phyloP scores from a whole-genome alignment of 2,888 invertebrate genomes.

The Stegophylla sp. region DNA sequence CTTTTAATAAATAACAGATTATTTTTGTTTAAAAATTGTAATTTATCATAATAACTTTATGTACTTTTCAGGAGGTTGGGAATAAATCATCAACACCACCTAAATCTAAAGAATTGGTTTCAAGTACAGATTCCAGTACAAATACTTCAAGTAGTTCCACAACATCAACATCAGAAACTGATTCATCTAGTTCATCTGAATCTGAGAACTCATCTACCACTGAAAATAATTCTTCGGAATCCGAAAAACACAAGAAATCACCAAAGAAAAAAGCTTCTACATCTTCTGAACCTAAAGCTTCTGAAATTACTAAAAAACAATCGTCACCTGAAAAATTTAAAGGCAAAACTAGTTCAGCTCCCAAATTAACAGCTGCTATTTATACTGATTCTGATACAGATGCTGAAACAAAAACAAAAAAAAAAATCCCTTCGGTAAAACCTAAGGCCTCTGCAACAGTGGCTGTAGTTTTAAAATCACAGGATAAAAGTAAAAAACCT shows the following conservation, averaged over 20 bases:
- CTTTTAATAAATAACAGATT: too few species aligned
- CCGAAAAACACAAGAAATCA: constrained; percentile 59
- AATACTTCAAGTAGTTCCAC: constrained; percentile 63
- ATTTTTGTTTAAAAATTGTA: not conserved
- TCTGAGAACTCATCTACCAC: constrained; percentile 63
- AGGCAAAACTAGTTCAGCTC: constrained; percentile 40
- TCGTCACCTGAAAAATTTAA: constrained; percentile 48
- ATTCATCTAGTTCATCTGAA: constrained; percentile 63
- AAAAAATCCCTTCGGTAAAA: constrained; percentile 43
- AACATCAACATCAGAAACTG: constrained; percentile 63
- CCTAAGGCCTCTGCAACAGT: constrained; percentile 50
- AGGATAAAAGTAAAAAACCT: constrained; percentile 46
- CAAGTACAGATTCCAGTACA: constrained; percentile 63
- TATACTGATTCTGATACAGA: constrained; percentile 57
- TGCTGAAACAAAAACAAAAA: constrained; percentile 46
- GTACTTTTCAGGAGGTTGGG: constrained; percentile 24
- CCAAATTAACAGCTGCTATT: constrained; percentile 53
- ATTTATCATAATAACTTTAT: not conserved
- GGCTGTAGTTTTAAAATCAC: constrained; percentile 45
- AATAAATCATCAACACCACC: constrained; percentile 40
- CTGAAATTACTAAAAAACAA: constrained; percentile 47
- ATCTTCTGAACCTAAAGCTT: constrained; percentile 45
- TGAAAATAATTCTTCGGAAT: constrained; percentile 59
- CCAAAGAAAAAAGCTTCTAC: constrained; percentile 51
- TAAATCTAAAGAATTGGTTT: constrained; percentile 59